A percentile compares a stretch with the other conserved stretches of the same genome.
These are phyloP conservation scores for Agapostemon virescens DNA, from an alignment of 2,888 invertebrate species.

Conservation along the genomic window DNA sequence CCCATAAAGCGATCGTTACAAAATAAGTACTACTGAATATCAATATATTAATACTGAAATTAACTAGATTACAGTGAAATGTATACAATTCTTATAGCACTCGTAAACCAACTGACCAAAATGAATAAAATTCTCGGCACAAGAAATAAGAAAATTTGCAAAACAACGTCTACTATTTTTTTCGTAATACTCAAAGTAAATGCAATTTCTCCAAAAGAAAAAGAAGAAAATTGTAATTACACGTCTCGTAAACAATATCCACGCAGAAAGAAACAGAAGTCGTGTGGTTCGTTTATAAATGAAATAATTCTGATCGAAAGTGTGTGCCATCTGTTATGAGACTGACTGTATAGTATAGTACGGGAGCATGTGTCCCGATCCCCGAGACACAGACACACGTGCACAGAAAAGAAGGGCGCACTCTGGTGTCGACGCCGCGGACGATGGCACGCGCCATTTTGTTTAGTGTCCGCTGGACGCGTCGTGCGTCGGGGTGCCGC, in stretches of 20 bases:
- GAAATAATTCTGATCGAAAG: background rate
- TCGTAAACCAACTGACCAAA: background rate
- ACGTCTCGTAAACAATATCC: too few species aligned
- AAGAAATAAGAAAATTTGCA: background rate
- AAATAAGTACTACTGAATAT: background rate
- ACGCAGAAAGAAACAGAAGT: background rate
- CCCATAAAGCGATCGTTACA: background rate
- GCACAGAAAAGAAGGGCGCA: constrained; percentile 41
- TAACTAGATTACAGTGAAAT: background rate
- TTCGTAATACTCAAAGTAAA: too few species aligned
- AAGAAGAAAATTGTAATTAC: too few species aligned
- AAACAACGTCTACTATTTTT: background rate
- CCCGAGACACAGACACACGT: constrained; percentile 14
- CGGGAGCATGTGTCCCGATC: background rate
- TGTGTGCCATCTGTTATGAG: background rate
- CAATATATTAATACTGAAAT: background rate
- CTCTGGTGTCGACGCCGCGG: constrained; percentile 64
- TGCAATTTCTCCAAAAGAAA: too few species aligned
- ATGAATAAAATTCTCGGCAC: background rate
- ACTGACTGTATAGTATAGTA: background rate
- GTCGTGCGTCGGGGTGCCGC: constrained; percentile 65
- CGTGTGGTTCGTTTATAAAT: background rate
- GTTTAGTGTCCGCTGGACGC: constrained; percentile 72
- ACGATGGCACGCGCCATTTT: constrained; percentile 72
- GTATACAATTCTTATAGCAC: too few species aligned